Percentiles rank a stretch among this genome's conserved stretches.
phyloP scores from a whole-genome alignment of 2,888 invertebrate genomes.

The Geophilus truncorum region DNA sequence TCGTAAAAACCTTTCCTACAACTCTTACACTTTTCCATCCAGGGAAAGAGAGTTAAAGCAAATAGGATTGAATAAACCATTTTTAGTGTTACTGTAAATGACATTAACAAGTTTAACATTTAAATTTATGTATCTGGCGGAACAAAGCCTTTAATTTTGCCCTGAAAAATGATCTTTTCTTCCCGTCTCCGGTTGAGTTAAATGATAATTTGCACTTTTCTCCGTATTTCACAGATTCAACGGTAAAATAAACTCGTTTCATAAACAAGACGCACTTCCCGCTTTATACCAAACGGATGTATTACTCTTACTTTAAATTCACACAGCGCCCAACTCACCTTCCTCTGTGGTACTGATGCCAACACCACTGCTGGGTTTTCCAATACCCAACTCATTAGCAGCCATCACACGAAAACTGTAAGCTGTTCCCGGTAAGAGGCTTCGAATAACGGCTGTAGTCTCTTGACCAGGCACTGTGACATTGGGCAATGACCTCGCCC shows the following conservation, averaged over 20 bases:
- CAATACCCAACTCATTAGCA: conserved; percentile 47
- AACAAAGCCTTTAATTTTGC: not conserved
- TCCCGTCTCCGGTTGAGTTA: not conserved
- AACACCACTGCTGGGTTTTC: conserved; percentile 45
- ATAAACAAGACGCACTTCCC: not conserved
- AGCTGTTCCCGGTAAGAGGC: conserved; percentile 46
- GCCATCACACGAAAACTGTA: conserved; percentile 48
- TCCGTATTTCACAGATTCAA: not conserved
- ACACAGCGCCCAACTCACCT: conserved; percentile 40
- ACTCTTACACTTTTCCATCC: not conserved
- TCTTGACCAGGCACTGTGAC: conserved; percentile 34
- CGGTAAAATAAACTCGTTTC: not conserved
- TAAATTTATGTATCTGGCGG: not conserved
- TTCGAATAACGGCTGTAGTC: conserved; percentile 32
- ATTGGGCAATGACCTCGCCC: conserved; percentile 32
- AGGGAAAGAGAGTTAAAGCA: not conserved
- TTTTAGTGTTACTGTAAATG: not conserved
- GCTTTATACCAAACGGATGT: not conserved
- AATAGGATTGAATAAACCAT: not conserved
- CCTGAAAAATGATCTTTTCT: not conserved
- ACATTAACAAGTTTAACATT: not conserved
- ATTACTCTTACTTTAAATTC: not conserved
- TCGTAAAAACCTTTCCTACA: not conserved
- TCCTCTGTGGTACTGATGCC: conserved; percentile 47
- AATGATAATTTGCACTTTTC: not conserved